Conservation (phyloP, 2,113 vertebrate genomes). For the Zapus hudsonius region DNA sequence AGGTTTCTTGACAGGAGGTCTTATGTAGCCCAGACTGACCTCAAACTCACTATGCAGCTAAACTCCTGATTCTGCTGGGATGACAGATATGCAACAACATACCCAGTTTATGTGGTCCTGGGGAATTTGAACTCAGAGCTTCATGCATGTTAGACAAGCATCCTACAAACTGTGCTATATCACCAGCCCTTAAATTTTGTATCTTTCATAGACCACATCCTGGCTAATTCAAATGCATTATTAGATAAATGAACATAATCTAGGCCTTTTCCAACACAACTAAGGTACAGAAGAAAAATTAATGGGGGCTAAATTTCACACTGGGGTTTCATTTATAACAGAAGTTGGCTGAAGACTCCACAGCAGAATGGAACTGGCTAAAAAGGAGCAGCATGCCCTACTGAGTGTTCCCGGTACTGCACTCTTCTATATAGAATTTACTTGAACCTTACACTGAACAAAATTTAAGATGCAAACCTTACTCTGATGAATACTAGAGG, state of each 20-base stretch:
- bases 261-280: conserved; percentile 38
- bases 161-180: too few species aligned
- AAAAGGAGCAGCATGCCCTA: conserved; percentile 26
- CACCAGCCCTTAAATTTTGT: too few species aligned
- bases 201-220: too few species aligned
- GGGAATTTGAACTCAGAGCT: too few species aligned
- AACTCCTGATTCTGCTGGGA: too few species aligned
- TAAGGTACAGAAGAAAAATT: not conserved
- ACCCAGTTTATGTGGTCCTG: too few species aligned
- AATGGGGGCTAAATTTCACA: not conserved
- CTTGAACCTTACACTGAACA: conserved; percentile 10
- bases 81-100: too few species aligned
- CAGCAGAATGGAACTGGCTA: not conserved
- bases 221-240: conserved; percentile 16
- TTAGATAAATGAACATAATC: conserved; percentile 53
- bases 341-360: conserved; percentile 33
- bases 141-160: too few species aligned
- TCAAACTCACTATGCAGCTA: too few species aligned
- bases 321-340: conserved; percentile 26
- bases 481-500: not conserved
- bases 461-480: conserved; percentile 23
- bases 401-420: not conserved
- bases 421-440: conserved; percentile 23
- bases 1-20: too few species aligned
- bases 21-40: too few species aligned